Base-by-base conservation (phyloP, 1,140 invertebrate species). In the Caenorhabditis tropicalis region DNA sequence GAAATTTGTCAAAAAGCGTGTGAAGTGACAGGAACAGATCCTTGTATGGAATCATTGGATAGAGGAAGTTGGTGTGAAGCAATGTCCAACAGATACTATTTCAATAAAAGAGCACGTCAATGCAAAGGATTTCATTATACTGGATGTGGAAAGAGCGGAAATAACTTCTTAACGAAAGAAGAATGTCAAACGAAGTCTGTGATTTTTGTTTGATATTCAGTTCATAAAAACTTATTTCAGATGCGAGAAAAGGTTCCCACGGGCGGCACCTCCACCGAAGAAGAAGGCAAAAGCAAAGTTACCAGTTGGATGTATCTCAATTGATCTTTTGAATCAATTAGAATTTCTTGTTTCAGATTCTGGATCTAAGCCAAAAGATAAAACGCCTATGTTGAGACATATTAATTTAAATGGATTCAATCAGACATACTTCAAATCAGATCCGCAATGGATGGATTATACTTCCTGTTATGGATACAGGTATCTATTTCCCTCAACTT, bases 51-150 rank as follows among this genome's bases (percentile, higher is more conserved):
- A 31, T 80, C 84, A 15, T 79, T 89, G 15, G 89, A 89, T 79
- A 48, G 89, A 49, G 89, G 89, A 43, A 53, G 56, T 31, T 89
- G 89, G 89, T 89, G 89, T 83, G 88, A 90, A 83, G 65, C 83
- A 19, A 89, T 89, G 89, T 88, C 86, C 2, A 90, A 88, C 74
- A 79, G 89, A 36, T 89, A 90, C 58, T 90, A 88, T 51, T 89
- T 84, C 80, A 81, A 90, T 60, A 56, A 83, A 16, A 87, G 86
- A 51, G 84, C 88, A 15, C 81, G 81, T 10, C 85, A 85, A 43
- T 89, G 89, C 86, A 89, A 86, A 84, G 89, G 89, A 24, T 89
- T 90, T 65, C 89, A 89, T 81, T 89, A 89, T 81, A 89, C 89
- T 1, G 89, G 89, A 24, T 89, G 89, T 84, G 89, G 89, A 24